Base-by-base conservation (phyloP, 1,140 invertebrate genomes). In the Trinorchestia longiramus region DNA sequence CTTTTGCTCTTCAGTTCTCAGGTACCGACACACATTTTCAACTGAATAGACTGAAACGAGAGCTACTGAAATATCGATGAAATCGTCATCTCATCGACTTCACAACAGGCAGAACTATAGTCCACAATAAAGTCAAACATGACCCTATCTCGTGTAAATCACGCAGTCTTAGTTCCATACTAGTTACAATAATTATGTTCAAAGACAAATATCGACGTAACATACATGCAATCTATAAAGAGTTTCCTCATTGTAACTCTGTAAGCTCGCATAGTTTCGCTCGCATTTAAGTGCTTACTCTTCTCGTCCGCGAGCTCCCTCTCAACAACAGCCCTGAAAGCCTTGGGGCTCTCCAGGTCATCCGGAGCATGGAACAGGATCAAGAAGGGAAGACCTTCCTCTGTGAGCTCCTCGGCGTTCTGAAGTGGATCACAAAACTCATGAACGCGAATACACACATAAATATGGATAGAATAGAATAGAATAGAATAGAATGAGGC, bases 381-480 rank as follows among this genome's bases (percentile, higher is more conserved):
- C 11, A 99, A 98, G 97, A 99, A 99, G n/a, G 99, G 99, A 96
- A 99, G 97, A 40, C 99, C 99, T 98, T 99, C 99, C 97, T 99
- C 99, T 0, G 99, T 99, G 28, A 99, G 97, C 97, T 99, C 99
- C 97, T 99, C 99, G 43, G 99, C 99, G 98, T 99, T 99, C 97
- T 99, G 99, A 97, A 99, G 99, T 6, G 99, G 99, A 95, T 19
- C 3, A 42, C 8, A 90, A 90, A 90, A 77, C 19, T 53, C 47
- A 53, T 53, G 6, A 53, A 53, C 47, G 6, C 47, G 47, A 6
- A 53, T 53, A 53, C 47, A 53, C 47, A 53, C 47, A 53, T 8
- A 8, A 53, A 53, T 6, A 53, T 53, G n/a, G n/a, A n/a, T n/a
- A n/a, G n/a, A n/a, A n/a, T n/a, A n/a, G n/a, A n/a, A n/a, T n/a